Evolutionary conservation across 1,140 invertebrate species (phyloP), one percentile per base, ranked within the genome.

Genomic region (Diprion similis): DNA sequence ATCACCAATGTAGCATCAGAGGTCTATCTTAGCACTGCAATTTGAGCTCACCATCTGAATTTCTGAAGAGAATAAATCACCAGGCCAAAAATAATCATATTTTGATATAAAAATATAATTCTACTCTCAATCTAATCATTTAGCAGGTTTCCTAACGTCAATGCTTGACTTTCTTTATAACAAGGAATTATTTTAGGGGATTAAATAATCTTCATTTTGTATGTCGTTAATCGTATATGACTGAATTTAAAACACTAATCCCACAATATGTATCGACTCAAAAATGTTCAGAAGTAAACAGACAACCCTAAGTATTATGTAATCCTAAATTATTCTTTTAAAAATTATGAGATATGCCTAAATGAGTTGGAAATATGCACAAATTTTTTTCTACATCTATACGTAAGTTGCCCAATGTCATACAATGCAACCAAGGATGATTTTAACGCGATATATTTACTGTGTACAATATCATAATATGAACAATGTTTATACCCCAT

Each of bases 381-480:
- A 37, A 37, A 37, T 37, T 37, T 37, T 37, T 37, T 1, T 1
- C 6, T 37, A 37, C 24, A 37, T 37, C 24, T 37, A 37, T 37
- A 37, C 1, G 24, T 37, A 37, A 37, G 24, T 6, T 37, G 24
- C 6, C 24, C 24, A 37, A 37, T 37, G 24, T 37, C 24, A 37
- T 15, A 15, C 51, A 10, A 59, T 17, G 6, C 51, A 59, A 59
- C n/a, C 51, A 10, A 4, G 51, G n/a, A 15, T 79, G 75, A 68
- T 78, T 80, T 80, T 78, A 84, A 85, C 73, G 71, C 83, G 76
- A 78, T 80, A 84, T 85, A 82, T 83, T 84, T 84, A 83, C 77
- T 84, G 79, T 86, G 80, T 85, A 84, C 81, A 83, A 82, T 84
- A 82, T 83, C 79, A 77, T 80, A 75, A 78, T 84, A 81, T 71